Evolutionary conservation across 2,888 invertebrate genomes (phyloP).

Genomic region (Drosophila crucigera): DNA sequence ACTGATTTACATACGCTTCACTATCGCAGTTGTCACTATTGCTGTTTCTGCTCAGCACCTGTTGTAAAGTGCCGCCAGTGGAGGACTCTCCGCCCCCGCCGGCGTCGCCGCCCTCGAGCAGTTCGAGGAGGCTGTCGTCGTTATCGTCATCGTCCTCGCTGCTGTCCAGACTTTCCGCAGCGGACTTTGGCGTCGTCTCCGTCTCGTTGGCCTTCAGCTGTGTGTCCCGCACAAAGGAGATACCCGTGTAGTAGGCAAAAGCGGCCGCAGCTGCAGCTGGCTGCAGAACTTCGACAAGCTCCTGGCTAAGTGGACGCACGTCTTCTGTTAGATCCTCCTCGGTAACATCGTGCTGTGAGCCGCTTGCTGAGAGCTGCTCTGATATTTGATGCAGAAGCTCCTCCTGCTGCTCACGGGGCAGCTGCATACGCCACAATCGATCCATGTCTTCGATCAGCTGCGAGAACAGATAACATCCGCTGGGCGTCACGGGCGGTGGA

Average conservation of each 20-base stretch:
- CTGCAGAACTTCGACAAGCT: slow-evolving; percentile 64
- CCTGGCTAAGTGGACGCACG: slow-evolving; percentile 58
- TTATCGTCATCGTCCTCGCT: slow-evolving; percentile 70
- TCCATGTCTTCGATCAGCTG: slow-evolving; percentile 84
- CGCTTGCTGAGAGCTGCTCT: slow-evolving; percentile 69
- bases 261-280: slow-evolving; percentile 73
- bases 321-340: slow-evolving; percentile 42
- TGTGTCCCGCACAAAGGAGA: slow-evolving; percentile 74
- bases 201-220: slow-evolving; percentile 45
- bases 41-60: slow-evolving; percentile 65
- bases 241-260: slow-evolving; percentile 77
- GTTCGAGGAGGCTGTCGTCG: slow-evolving; percentile 67
- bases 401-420: slow-evolving; percentile 73
- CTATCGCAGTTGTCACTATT: slow-evolving; percentile 64
- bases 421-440: slow-evolving; percentile 79
- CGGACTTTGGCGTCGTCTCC: slow-evolving; percentile 28
- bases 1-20: slow-evolving; percentile 66
- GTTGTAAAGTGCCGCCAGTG: slow-evolving; percentile 60
- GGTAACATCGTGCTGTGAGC: slow-evolving; percentile 45
- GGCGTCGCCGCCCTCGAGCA: slow-evolving; percentile 48
- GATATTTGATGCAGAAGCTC: slow-evolving; percentile 80
- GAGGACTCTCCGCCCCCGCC: slow-evolving; percentile 50
- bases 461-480: slow-evolving; percentile 78
- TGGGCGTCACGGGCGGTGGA: slow-evolving; percentile 14
- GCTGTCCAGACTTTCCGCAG: slow-evolving; percentile 60